A percentile compares a stretch with the other conserved stretches of the same genome.
These are phyloP conservation scores for Borostomias antarcticus DNA, from an alignment of 2,797 vertebrate species.

Conservation along the genomic window DNA sequence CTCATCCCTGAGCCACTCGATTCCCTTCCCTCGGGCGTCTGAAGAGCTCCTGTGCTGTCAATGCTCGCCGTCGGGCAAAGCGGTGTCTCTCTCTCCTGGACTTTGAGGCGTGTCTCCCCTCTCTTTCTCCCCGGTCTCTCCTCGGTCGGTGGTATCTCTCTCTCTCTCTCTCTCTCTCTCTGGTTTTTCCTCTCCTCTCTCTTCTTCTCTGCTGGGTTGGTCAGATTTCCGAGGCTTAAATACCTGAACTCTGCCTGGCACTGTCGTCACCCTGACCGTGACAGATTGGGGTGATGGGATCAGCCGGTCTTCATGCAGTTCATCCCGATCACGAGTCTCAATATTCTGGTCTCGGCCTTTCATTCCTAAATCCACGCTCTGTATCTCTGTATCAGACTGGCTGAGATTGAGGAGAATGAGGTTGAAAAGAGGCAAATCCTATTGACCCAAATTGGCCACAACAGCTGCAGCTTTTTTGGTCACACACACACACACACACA, in stretches of 20 bases:
- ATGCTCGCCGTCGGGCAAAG: too few relatives aligned
- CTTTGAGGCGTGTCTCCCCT: not conserved
- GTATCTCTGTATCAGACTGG: too few relatives aligned
- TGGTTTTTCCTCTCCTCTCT: not conserved
- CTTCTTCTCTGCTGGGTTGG: not conserved
- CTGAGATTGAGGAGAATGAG: not conserved
- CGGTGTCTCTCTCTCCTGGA: not conserved
- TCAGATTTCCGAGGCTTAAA: conserved; percentile 4
- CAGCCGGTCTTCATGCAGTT: not conserved
- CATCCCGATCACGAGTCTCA: not conserved
- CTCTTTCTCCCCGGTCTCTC: not conserved
- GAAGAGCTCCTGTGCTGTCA: too few relatives aligned
- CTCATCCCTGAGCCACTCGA: too few relatives aligned
- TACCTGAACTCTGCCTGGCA: conserved; percentile 6
- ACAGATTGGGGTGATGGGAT: not conserved
- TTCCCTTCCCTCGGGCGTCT: too few relatives aligned
- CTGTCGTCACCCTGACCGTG: not conserved
- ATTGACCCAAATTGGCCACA: too few relatives aligned
- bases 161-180: not conserved
- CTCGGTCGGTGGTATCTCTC: not conserved
- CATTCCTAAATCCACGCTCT: too few relatives aligned
- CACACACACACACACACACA: not conserved
- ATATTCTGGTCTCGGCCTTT: too few relatives aligned
- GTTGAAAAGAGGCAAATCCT: too few relatives aligned
- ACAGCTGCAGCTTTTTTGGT: not conserved